Evolutionary conservation across 2,113 vertebrate species (phyloP).

Genomic region (Phyllostomus hastatus): DNA sequence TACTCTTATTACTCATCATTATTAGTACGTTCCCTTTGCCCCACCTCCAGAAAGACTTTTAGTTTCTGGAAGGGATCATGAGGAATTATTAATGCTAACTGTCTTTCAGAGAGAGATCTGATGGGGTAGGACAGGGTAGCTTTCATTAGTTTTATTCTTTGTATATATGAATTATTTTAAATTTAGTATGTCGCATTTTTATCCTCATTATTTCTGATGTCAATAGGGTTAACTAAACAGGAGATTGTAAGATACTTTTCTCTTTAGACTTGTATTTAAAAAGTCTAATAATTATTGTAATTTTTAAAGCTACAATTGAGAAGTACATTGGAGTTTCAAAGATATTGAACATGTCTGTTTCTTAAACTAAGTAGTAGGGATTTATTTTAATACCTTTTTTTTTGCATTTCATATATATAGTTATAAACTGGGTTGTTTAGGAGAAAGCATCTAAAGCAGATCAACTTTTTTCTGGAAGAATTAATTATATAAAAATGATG

Average conservation of each 20-base stretch:
- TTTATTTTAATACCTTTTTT: not conserved
- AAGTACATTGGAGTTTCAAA: not conserved
- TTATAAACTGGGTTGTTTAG: not conserved
- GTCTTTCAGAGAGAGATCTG: not conserved
- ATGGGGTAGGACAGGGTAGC: not conserved
- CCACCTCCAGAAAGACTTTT: not conserved
- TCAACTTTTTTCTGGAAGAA: not conserved
- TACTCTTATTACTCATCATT: not conserved
- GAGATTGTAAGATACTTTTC: not conserved
- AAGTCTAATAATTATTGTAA: not conserved
- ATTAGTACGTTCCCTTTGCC: not conserved
- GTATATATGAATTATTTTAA: not conserved
- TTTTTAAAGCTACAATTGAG: not conserved
- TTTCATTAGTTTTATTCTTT: constrained; percentile 21
- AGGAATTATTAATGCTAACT: not conserved
- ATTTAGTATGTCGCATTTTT: not conserved
- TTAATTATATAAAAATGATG: not conserved
- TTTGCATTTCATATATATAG: not conserved
- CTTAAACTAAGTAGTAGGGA: not conserved
- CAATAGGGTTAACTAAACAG: not conserved
- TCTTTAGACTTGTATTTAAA: not conserved
- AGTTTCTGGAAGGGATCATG: constrained; percentile 11
- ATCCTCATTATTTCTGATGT: constrained; percentile 12
- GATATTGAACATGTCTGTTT: not conserved
- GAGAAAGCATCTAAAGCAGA: not conserved